Percentiles rank a stretch among this genome's conserved stretches.
These are phyloP conservation scores for Geotrypetes seraphini DNA, from an alignment of 2,797 vertebrate genomes.

Conservation along the genomic window DNA sequence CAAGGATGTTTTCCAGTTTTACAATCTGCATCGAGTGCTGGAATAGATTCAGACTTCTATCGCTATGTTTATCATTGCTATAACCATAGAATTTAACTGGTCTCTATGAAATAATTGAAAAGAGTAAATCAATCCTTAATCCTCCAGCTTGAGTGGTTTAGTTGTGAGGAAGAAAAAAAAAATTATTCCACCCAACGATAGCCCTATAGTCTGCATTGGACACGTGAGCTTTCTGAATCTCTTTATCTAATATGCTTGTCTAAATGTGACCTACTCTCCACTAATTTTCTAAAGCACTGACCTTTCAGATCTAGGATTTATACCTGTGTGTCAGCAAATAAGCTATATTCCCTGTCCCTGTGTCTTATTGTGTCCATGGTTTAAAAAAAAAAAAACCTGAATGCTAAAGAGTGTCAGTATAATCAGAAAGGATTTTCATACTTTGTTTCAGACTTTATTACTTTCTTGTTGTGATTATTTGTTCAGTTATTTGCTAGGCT, in stretches of 20 bases:
- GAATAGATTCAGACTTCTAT: conserved; percentile 11
- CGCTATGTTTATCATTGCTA: conserved; percentile 12
- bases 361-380: too few relatives aligned
- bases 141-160: conserved; percentile 1
- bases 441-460: too few relatives aligned
- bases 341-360: too few relatives aligned
- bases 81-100: neutral
- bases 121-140: conserved; percentile 3
- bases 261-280: neutral
- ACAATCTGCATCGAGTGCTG: conserved; percentile 5
- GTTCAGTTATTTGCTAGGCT: too few relatives aligned
- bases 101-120: conserved; percentile 8
- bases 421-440: too few relatives aligned
- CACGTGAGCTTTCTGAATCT: neutral
- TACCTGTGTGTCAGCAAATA: too few relatives aligned
- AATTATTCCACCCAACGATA: neutral
- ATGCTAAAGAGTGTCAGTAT: too few relatives aligned
- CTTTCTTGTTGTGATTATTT: too few relatives aligned
- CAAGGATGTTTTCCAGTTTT: conserved; percentile 9
- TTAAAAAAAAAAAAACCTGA: too few relatives aligned
- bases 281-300: neutral
- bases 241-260: neutral
- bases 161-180: neutral
- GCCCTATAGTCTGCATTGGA: too few relatives aligned
- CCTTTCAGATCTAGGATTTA: neutral